phyloP scores from a whole-genome alignment of 1,140 invertebrate species.

The Thereuonema tuberculata region DNA sequence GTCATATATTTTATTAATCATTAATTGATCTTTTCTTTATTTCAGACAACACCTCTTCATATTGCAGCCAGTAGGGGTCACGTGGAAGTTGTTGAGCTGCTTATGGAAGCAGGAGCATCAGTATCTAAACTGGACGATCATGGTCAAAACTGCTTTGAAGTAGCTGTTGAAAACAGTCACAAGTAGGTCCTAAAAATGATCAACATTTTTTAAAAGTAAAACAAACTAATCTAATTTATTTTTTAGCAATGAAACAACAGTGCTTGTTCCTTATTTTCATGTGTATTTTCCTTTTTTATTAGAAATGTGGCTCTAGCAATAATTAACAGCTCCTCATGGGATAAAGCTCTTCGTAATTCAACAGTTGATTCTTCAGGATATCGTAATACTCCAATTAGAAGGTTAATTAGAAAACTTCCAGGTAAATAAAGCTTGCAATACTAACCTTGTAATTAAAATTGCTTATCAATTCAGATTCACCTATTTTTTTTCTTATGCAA shows the following conservation, averaged over 20 bases:
- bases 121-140: slow-evolving; percentile 28
- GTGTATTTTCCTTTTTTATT: too few species aligned
- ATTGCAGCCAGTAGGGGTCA: slow-evolving; percentile 31
- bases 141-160: slow-evolving; percentile 35
- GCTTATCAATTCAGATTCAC: not conserved
- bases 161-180: slow-evolving; percentile 33
- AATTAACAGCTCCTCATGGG: slow-evolving; percentile 32
- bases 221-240: not conserved
- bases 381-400: slow-evolving; percentile 36
- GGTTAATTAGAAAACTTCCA: slow-evolving; percentile 38
- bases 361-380: slow-evolving; percentile 24
- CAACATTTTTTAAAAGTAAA: not conserved
- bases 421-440: slow-evolving; percentile 21
- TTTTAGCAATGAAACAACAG: not conserved
- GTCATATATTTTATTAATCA: not conserved
- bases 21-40: not conserved
- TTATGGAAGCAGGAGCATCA: slow-evolving; percentile 30
- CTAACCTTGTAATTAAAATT: not conserved
- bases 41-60: slow-evolving; percentile 23
- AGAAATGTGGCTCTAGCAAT: slow-evolving; percentile 34
- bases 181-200: slow-evolving; percentile 19
- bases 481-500: too few species aligned
- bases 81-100: slow-evolving; percentile 27
- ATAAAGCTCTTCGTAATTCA: slow-evolving; percentile 31
- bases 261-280: too few species aligned